Evolutionary conservation across 2,888 invertebrate genomes (phyloP), one percentile per base, ranked within the genome.

Genomic region (Heliconius sara): DNA sequence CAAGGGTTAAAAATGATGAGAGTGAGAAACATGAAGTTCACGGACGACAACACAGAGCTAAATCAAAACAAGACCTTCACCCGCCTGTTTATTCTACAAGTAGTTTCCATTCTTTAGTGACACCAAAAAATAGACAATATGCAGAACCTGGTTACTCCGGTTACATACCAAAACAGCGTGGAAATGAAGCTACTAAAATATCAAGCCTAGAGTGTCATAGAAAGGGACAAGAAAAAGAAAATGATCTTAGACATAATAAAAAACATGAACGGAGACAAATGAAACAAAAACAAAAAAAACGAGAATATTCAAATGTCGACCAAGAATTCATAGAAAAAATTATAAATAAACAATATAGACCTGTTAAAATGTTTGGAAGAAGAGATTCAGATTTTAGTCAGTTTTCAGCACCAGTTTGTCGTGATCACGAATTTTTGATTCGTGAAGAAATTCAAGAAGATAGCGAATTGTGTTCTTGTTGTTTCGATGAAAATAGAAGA

Each of bases 391-490:
- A 89, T 39, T 82, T 91, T 0, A 95, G 93, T 82, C 93, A 94
- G 83, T 88, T 94, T 81, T 93, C 94, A 27, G 92, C 90, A 12
- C 95, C 95, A 5, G 86, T 94, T 63, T 95, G 95, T 80, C 91
- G 93, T 13, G 95, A 95, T 81, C 90, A 89, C 78, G 92, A 92
- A 78, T 90, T 85, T 84, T 81, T 86, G 3, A 63, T 87, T 4
- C 85, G 85, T 30, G 87, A 91, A 27, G 84, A 89, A 39, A 83
- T 90, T 76, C 83, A 85, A 78, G 88, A 90, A 75, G 89, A 87
- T 22, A 84, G 86, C 52, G 89, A 92, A 72, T 82, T 92, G 77
- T 93, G 92, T 82, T 92, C 91, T 25, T 92, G 92, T 84, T 91
- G 90, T 83, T 88, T 87, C 79, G 87, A 88, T 52, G 83, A 82